Evolutionary conservation across 2,113 vertebrate genomes (phyloP).

Genomic region (Phainopepla nitens): DNA sequence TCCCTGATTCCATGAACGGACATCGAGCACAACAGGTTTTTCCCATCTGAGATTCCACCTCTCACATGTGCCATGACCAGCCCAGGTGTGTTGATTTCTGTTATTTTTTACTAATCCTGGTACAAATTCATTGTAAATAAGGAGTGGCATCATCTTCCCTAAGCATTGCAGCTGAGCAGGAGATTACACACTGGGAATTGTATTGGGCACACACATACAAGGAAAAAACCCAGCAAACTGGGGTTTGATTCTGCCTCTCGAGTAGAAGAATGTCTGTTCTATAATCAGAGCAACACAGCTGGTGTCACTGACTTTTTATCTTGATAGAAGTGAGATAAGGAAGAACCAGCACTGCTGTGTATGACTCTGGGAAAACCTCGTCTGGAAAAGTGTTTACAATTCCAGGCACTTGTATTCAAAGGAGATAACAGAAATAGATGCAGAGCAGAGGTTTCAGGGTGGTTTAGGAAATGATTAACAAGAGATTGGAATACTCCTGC

Average conservation of each 20-base stretch:
- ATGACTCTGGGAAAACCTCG: background rate
- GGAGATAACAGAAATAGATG: background rate
- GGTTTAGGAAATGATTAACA: background rate
- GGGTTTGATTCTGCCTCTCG: background rate
- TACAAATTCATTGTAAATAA: background rate
- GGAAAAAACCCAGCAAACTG: background rate
- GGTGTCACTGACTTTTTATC: background rate
- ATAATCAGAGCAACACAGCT: background rate
- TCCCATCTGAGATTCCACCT: background rate
- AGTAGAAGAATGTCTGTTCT: background rate
- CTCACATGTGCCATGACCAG: fast-evolving
- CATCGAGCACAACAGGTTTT: background rate
- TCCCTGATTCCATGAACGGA: background rate
- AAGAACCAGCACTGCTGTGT: background rate
- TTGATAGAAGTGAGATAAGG: background rate
- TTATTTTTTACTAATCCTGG: background rate
- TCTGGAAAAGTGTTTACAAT: background rate
- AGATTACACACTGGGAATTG: background rate
- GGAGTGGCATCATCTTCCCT: background rate
- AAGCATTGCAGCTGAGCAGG: background rate
- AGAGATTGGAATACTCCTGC: background rate
- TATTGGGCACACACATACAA: fast-evolving
- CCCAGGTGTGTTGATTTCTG: background rate
- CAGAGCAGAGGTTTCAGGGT: background rate
- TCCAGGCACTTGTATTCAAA: background rate